Evolutionary conservation across 2,888 invertebrate species (phyloP).

Genomic region (Enchytraeus crypticus): DNA sequence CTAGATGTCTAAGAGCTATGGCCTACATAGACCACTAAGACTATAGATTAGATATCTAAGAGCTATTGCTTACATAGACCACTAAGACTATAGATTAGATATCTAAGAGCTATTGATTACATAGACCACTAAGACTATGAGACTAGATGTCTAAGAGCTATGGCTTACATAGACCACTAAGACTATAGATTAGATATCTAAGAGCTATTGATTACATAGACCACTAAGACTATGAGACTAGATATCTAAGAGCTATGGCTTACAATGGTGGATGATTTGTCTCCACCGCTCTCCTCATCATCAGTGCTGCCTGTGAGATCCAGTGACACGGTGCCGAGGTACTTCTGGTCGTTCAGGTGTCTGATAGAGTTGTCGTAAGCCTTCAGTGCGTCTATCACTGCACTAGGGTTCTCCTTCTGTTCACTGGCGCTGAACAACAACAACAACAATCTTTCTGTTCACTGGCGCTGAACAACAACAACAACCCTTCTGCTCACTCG

Average conservation of each 20-base stretch:
- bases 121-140: too few relatives aligned
- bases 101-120: too few relatives aligned
- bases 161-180: too few relatives aligned
- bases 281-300: conserved; percentile 45
- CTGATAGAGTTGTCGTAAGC: conserved; percentile 38
- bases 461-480: conserved; percentile 51
- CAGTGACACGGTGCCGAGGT: conserved; percentile 32
- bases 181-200: too few relatives aligned
- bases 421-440: conserved; percentile 61
- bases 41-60: too few relatives aligned
- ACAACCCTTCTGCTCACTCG: conserved; percentile 77
- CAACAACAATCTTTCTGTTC: conserved; percentile 76
- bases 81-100: too few relatives aligned
- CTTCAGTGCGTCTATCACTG: conserved; percentile 85
- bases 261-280: conserved; percentile 19
- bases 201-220: too few relatives aligned
- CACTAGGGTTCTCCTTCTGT: conserved; percentile 98
- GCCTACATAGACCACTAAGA: too few relatives aligned
- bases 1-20: too few relatives aligned
- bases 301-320: conserved; percentile 28
- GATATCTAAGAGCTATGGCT: not conserved
- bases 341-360: conserved; percentile 44
- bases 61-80: too few relatives aligned
- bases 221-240: too few relatives aligned
- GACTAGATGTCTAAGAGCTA: too few relatives aligned